phyloP scores from a whole-genome alignment of 2,888 invertebrate genomes.

The Unio delphinus region DNA sequence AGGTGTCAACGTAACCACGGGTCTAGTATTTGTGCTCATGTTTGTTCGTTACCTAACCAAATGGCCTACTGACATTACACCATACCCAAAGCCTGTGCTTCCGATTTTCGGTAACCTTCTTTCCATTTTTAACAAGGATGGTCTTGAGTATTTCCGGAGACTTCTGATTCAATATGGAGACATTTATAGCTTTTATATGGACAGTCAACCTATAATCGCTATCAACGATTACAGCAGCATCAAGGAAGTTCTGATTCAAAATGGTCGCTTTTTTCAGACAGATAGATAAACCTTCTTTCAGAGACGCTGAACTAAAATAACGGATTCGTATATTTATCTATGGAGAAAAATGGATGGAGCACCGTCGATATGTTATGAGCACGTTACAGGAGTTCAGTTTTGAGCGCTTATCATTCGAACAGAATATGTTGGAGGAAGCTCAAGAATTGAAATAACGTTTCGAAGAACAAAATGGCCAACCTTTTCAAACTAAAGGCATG shows the following conservation, averaged over 20 bases:
- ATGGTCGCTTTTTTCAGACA: constrained; percentile 14
- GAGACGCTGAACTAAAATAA: not conserved
- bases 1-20: no score
- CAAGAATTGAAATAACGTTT: constrained; percentile 11
- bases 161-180: constrained; percentile 25
- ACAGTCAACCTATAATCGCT: constrained; percentile 11
- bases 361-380: constrained; percentile 12
- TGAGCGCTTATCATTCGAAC: constrained; percentile 13
- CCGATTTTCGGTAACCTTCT: constrained; percentile 21
- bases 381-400: constrained; percentile 22
- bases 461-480: constrained; percentile 4
- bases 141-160: constrained; percentile 1
- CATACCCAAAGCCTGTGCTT: constrained; percentile 14
- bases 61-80: constrained; percentile 4
- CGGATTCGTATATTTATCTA: constrained; percentile 15
- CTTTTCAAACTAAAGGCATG: constrained; percentile 18
- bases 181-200: constrained; percentile 17
- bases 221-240: constrained; percentile 18
- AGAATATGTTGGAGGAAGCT: constrained; percentile 21
- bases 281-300: constrained; percentile 7
- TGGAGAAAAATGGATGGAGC: constrained; percentile 25
- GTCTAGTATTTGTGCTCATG: no score
- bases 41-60: not conserved
- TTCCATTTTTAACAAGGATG: constrained; percentile 5
- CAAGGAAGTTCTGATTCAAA: constrained; percentile 18